Percentiles rank a stretch among this genome's conserved stretches.
These are phyloP conservation scores for Rhingia campestris DNA, from an alignment of 2,888 invertebrate species.

Conservation along the genomic window DNA sequence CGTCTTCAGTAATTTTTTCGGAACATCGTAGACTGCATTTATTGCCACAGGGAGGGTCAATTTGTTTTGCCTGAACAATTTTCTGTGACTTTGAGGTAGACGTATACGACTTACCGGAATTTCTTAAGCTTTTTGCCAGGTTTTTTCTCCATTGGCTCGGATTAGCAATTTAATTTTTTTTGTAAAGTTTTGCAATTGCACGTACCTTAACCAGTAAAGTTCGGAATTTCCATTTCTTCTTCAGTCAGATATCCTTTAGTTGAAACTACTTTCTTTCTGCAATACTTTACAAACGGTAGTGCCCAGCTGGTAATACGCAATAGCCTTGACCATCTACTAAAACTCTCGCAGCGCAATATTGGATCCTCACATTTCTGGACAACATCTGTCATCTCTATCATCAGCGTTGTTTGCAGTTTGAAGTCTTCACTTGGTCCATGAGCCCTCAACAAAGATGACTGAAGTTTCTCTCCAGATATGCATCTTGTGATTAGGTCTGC, in stretches of 20 bases:
- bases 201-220: constrained; percentile 21
- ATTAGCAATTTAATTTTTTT: constrained; percentile 1
- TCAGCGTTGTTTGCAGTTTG: background rate
- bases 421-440: background rate
- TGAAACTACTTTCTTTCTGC: background rate
- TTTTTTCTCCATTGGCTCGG: too few species aligned
- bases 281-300: background rate
- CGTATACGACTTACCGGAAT: too few species aligned
- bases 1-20: too few species aligned
- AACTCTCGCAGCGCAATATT: background rate
- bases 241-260: background rate
- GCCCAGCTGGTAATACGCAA: background rate
- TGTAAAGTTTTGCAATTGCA: background rate
- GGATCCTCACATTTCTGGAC: background rate
- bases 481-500: constrained; percentile 15
- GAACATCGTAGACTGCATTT: too few species aligned
- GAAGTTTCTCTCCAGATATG: constrained; percentile 11
- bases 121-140: too few species aligned
- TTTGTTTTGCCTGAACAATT: too few species aligned
- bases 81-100: too few species aligned
- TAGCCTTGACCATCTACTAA: constrained; percentile 6
- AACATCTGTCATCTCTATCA: background rate
- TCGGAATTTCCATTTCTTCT: background rate
- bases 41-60: too few species aligned
- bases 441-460: constrained; percentile 14